These are phyloP conservation scores for Papilio xuthus DNA, from an alignment of 1,140 invertebrate species.

Conservation along the genomic window DNA sequence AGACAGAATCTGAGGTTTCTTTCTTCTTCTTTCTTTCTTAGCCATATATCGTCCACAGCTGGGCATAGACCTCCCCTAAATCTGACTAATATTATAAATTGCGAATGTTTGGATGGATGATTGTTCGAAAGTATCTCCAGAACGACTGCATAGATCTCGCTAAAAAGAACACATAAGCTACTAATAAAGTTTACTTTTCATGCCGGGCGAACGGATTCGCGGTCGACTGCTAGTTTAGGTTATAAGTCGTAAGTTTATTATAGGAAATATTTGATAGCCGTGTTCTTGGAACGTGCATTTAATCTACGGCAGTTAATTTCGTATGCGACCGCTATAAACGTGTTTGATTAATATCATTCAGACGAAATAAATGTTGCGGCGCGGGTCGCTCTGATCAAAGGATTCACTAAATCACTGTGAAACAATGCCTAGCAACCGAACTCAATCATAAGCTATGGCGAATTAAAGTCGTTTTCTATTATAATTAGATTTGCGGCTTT, in stretches of 20 bases:
- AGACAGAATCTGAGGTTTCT: constrained; percentile 60
- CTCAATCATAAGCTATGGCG: constrained; percentile 56
- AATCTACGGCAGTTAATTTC: constrained; percentile 75
- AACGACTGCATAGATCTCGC: too few species aligned
- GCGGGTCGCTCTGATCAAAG: constrained; percentile 69
- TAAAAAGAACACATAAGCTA: too few species aligned
- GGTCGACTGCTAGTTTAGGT: too few species aligned
- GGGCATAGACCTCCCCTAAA: too few species aligned
- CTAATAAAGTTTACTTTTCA: too few species aligned
- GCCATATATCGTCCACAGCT: too few species aligned
- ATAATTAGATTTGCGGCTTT: constrained; percentile 38
- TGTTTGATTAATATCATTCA: constrained; percentile 76
- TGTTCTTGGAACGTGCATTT: constrained; percentile 72
- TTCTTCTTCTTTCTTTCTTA: too few species aligned
- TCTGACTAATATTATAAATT: too few species aligned
- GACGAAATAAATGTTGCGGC: constrained; percentile 70
- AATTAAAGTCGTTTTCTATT: constrained; percentile 46
- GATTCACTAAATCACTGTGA: constrained; percentile 64
- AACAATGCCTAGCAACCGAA: constrained; percentile 64
- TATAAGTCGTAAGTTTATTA: constrained; percentile 61
- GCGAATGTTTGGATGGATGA: too few species aligned
- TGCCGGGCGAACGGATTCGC: too few species aligned
- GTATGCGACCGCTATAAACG: constrained; percentile 74
- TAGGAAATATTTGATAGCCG: constrained; percentile 78
- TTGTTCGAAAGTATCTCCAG: too few species aligned